Conservation (phyloP, 2,888 invertebrate genomes). For the Amphipyra berbera region DNA sequence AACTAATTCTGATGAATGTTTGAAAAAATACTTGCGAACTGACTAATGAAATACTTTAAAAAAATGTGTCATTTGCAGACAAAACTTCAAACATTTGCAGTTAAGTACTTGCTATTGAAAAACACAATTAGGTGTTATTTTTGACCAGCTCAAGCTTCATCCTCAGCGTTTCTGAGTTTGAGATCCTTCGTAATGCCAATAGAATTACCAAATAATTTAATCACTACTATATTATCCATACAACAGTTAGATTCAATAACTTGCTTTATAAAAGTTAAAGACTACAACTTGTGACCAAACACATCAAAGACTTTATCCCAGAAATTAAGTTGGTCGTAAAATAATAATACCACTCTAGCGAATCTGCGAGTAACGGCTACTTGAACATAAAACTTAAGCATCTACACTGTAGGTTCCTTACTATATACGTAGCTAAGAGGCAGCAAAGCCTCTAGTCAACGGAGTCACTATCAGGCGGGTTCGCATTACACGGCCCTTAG, state of each 20-base stretch:
- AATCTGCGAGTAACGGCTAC: slow-evolving; percentile 30
- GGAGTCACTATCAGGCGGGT: slow-evolving; percentile 41
- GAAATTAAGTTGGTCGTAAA: slow-evolving; percentile 25
- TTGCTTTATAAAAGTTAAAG: neutral
- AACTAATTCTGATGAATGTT: neutral
- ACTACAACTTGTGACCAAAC: neutral
- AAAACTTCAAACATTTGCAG: no score
- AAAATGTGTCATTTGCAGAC: no score
- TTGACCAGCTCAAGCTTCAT: no score
- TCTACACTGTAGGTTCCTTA: slow-evolving; percentile 20
- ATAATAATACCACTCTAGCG: slow-evolving; percentile 19
- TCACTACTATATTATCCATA: neutral
- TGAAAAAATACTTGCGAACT: neutral
- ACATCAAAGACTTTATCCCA: slow-evolving; percentile 8
- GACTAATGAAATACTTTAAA: no score
- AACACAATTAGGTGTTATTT: no score
- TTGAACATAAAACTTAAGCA: slow-evolving; percentile 34
- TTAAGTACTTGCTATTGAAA: no score
- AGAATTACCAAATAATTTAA: no score
- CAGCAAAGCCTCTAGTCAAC: slow-evolving; percentile 31
- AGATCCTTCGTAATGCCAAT: no score
- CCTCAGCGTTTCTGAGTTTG: no score
- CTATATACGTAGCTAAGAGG: slow-evolving; percentile 18
- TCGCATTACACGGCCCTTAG: slow-evolving; percentile 47
- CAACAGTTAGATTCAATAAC: neutral